These are phyloP conservation scores for Martes martes DNA, from an alignment of 2,113 vertebrate genomes.

Conservation along the genomic window DNA sequence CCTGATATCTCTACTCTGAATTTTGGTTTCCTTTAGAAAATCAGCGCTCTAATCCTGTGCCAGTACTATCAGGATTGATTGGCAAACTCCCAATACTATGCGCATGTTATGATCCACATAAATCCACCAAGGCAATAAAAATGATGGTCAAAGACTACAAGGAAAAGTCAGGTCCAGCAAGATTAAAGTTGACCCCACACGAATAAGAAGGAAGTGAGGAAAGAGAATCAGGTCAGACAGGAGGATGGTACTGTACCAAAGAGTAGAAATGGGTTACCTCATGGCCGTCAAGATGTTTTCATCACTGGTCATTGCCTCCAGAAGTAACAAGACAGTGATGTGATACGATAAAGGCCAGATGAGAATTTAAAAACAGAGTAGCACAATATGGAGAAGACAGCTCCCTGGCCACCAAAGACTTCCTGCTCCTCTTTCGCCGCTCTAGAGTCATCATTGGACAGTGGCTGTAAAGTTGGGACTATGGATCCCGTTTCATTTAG, in stretches of 20 bases:
- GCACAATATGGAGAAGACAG: not conserved
- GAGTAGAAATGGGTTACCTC: not conserved
- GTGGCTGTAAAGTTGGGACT: not conserved
- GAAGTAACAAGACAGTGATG: not conserved
- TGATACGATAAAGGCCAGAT: not conserved
- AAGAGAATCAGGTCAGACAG: conserved; percentile 34
- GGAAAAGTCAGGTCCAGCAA: not conserved
- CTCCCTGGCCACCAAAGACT: not conserved
- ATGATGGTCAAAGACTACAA: not conserved
- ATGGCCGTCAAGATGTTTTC: not conserved
- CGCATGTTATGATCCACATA: not conserved
- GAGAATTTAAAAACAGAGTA: not conserved
- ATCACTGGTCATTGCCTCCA: not conserved
- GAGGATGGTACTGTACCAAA: not conserved
- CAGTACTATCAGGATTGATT: not conserved
- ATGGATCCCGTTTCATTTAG: not conserved
- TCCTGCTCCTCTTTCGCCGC: not conserved
- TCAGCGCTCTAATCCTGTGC: not conserved
- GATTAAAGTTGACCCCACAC: not conserved
- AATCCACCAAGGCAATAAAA: not conserved
- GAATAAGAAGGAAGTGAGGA: not conserved
- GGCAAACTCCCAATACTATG: not conserved
- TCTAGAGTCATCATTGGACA: not conserved
- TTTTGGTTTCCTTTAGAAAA: not conserved
- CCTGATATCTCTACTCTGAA: not conserved